Evolutionary conservation across 2,113 vertebrate species (phyloP).

Genomic region (Geothlypis trichas): DNA sequence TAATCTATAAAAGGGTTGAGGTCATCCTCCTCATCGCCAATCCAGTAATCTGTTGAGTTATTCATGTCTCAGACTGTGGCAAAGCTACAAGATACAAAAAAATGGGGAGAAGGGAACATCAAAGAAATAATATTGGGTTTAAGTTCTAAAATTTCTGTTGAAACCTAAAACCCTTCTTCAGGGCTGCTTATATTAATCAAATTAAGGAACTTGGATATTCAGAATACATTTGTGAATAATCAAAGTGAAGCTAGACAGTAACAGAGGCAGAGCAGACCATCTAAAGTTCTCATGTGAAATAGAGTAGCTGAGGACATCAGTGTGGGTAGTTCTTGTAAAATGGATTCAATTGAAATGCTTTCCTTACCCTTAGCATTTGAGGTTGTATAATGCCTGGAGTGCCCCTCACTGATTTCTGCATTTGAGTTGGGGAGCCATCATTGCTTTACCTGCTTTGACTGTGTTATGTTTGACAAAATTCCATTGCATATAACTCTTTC

Average conservation of each 20-base stretch:
- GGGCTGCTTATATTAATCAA: background rate
- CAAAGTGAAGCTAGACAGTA: background rate
- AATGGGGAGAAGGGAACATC: background rate
- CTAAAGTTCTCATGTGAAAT: background rate
- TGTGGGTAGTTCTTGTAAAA: background rate
- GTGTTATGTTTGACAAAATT: background rate
- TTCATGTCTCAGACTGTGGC: slow-evolving; percentile 64
- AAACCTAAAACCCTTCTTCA: background rate
- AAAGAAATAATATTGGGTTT: background rate
- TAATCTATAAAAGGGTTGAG: slow-evolving; percentile 78
- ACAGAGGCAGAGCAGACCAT: background rate
- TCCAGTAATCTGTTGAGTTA: slow-evolving; percentile 63
- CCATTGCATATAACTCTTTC: background rate
- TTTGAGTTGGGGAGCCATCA: background rate
- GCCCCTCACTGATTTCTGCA: background rate
- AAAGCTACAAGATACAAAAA: slow-evolving; percentile 22
- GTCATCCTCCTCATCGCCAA: slow-evolving; percentile 73
- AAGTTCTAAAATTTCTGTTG: background rate
- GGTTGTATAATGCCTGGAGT: background rate
- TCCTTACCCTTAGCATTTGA: background rate
- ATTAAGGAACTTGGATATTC: background rate
- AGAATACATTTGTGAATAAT: background rate
- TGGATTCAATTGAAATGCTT: background rate
- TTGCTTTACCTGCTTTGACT: background rate
- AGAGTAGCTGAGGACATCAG: background rate